Evolutionary conservation across 2,113 vertebrate genomes (phyloP).

Genomic region (Nasalis larvatus): DNA sequence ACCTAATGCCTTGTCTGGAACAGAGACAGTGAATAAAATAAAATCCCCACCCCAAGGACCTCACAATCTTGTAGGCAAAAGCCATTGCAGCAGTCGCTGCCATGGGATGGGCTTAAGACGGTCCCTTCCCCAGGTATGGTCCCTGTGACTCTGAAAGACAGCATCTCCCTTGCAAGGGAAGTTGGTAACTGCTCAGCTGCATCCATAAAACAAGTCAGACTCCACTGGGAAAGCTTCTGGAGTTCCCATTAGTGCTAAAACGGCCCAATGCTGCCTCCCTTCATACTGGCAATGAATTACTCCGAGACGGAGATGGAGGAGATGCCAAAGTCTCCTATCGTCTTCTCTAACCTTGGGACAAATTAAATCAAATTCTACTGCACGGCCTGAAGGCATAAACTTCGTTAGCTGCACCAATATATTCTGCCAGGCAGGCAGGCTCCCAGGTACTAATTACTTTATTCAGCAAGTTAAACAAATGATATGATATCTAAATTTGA

Average conservation of each 20-base stretch:
- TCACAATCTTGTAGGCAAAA: background rate
- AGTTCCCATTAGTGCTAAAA: constrained; percentile 43
- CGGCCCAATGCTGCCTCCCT: background rate
- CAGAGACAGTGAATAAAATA: background rate
- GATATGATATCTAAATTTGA: constrained; percentile 80
- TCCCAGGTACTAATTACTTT: constrained; percentile 84
- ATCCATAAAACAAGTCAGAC: constrained; percentile 59
- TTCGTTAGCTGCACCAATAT: constrained; percentile 80
- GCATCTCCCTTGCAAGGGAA: background rate
- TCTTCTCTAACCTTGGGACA: constrained; percentile 85
- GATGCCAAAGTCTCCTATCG: constrained; percentile 67
- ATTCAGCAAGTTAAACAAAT: constrained; percentile 85
- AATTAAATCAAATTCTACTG: constrained; percentile 84
- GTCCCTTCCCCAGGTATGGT: background rate
- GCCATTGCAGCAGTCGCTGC: background rate
- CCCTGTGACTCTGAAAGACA: background rate
- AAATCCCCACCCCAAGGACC: background rate
- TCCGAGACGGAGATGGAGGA: constrained; percentile 62
- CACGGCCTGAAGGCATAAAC: constrained; percentile 81
- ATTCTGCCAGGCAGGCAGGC: constrained; percentile 80
- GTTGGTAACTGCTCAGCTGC: background rate
- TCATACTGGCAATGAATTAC: constrained; percentile 70
- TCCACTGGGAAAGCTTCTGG: constrained; percentile 40
- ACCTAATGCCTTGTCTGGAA: background rate
- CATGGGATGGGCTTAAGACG: background rate